Base-by-base conservation (phyloP, 1,140 invertebrate species). In the Odontomachus brunneus region DNA sequence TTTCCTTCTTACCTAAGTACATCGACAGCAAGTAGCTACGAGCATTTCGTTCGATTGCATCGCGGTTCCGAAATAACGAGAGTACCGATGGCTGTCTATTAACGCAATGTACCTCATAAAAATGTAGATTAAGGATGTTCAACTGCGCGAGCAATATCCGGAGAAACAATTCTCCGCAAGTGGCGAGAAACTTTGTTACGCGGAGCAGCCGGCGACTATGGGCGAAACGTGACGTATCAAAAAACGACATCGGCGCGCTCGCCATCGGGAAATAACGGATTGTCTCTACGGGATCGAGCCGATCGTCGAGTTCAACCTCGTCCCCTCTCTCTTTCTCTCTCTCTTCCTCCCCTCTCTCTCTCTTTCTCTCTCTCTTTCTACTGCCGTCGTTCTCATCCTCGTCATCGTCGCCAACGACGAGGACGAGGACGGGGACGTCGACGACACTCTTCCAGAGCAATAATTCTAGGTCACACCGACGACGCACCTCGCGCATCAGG, bases 151-250 rank as follows among this genome's bases (percentile, higher is more conserved):
- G 76, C 75, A 51, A 86, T 86, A 86, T 72, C 69, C 71, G 67
- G 55, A 62, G 78, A 82, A 82, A 82, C 78, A 83, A 78, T 65
- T 55, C 38, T 26, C 66, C 72, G 48, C 63, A 44, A 86, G 65
- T 62, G 60, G 44, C n/a, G 48, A 49, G 51, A 49, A 71, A 69
- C 49, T 49, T 66, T 57, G 62, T 55, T 66, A 72, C 59, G n/a
- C n/a, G 75, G 24, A 82, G 53, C 38, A 49, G 67, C 67, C 38
- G 66, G 67, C 48, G 59, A 86, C 60, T 78, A 83, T 83, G 80
- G 49, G 44, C 29, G 59, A 66, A 29, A 75, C 74, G 73, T 65
- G 55, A 59, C 53, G 80, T 78, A 83, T 87, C 65, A 33, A 67
- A 65, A 86, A 86, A 62, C 65, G 66, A 83, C 26, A 59, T 60